Conservation (phyloP, 2,113 vertebrate genomes). For the Illadopsis cleaveri region DNA sequence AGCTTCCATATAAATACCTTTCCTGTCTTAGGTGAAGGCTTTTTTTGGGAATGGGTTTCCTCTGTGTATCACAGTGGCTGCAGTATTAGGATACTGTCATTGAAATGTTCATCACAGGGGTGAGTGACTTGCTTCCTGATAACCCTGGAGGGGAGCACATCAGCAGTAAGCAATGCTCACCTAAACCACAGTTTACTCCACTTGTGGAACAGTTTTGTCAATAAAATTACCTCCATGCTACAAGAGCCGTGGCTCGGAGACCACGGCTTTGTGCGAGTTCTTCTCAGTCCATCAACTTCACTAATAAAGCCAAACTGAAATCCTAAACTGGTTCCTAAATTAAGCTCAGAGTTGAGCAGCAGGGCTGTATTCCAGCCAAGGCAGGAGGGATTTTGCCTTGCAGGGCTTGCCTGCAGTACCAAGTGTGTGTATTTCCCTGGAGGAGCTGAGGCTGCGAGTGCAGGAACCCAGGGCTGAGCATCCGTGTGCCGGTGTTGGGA, state of each 20-base stretch:
- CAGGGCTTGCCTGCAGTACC: not conserved
- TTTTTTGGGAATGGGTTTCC: not conserved
- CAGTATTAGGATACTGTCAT: not conserved
- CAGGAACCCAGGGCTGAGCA: accelerated
- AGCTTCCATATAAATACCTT: not conserved
- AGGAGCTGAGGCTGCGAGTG: not conserved
- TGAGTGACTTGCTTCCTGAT: not conserved
- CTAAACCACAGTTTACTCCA: not conserved
- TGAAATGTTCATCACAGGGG: not conserved
- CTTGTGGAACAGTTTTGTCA: not conserved
- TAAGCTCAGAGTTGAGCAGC: not conserved
- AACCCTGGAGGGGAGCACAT: not conserved
- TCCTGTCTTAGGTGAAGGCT: not conserved
- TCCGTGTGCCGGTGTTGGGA: accelerated
- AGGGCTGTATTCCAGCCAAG: accelerated
- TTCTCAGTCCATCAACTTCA: not conserved
- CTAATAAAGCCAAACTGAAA: not conserved
- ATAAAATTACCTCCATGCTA: not conserved
- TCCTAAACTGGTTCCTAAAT: not conserved
- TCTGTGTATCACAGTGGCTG: not conserved
- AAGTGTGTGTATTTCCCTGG: not conserved
- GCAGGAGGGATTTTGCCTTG: not conserved
- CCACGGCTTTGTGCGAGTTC: not conserved
- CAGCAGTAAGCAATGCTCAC: not conserved
- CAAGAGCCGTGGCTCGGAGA: not conserved